These are phyloP conservation scores for Parotia lawesii DNA, from an alignment of 2,113 vertebrate species.

Conservation along the genomic window DNA sequence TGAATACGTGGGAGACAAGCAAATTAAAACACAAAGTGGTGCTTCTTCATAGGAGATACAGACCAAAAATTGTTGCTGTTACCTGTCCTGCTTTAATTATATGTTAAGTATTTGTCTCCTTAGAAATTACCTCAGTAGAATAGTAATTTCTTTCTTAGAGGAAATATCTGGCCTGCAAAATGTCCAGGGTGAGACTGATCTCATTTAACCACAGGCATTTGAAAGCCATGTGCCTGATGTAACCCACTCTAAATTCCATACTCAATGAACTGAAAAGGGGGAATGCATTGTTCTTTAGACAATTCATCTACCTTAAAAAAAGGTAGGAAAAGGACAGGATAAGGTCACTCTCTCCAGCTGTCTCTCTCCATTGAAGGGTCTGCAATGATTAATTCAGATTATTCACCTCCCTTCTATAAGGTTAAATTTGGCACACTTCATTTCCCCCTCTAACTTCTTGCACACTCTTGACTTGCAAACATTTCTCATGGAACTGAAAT, in stretches of 20 bases:
- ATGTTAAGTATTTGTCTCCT: not conserved
- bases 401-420: not conserved
- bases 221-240: not conserved
- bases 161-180: not conserved
- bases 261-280: not conserved
- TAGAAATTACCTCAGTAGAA: not conserved
- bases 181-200: not conserved
- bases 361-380: not conserved
- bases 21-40: not conserved
- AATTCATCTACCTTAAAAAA: not conserved
- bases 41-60: not conserved
- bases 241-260: not conserved
- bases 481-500: not conserved
- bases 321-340: not conserved
- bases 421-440: not conserved
- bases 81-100: not conserved
- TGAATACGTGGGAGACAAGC: fast-evolving
- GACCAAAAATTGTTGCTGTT: not conserved
- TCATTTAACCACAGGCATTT: not conserved
- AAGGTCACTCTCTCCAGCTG: not conserved
- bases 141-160: not conserved
- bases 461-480: not conserved
- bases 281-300: not conserved
- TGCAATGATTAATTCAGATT: not conserved
- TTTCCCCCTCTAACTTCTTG: not conserved